A percentile compares a stretch with the other conserved stretches of the same genome.
Conservation (phyloP, 2,113 vertebrate species). For the Xenus cinereus region DNA sequence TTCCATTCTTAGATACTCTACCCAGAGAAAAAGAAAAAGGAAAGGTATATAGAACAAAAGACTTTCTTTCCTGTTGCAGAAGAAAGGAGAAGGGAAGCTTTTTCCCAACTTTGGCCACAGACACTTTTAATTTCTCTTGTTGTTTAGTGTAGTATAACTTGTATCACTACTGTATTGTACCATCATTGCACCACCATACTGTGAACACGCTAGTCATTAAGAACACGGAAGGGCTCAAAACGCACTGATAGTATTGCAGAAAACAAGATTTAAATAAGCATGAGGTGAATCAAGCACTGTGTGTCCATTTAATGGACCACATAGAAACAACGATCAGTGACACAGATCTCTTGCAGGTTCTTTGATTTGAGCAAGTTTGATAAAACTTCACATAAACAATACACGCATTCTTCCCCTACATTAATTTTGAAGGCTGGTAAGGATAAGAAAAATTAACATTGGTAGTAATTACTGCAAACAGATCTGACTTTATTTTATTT, state of each 20-base stretch:
- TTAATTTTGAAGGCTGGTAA: background rate
- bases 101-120: background rate
- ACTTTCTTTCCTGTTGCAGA: background rate
- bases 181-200: background rate
- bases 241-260: background rate
- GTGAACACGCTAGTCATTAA: background rate
- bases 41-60: background rate
- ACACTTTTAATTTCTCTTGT: background rate
- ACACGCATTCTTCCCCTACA: background rate
- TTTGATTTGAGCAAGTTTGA: background rate
- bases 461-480: slow-evolving; percentile 61
- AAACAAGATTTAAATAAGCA: background rate
- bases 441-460: slow-evolving; percentile 63
- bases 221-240: background rate
- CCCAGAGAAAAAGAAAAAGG: background rate
- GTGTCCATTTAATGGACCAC: background rate
- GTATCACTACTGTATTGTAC: background rate
- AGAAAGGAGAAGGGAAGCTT: background rate
- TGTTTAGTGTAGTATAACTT: background rate
- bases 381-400: background rate
- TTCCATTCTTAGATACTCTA: background rate
- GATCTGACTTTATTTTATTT: slow-evolving; percentile 66
- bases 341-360: background rate
- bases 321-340: background rate
- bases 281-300: background rate